A percentile compares a stretch with the other conserved stretches of the same genome.
Conservation (phyloP, 2,888 invertebrate genomes). For the Leucania comma region DNA sequence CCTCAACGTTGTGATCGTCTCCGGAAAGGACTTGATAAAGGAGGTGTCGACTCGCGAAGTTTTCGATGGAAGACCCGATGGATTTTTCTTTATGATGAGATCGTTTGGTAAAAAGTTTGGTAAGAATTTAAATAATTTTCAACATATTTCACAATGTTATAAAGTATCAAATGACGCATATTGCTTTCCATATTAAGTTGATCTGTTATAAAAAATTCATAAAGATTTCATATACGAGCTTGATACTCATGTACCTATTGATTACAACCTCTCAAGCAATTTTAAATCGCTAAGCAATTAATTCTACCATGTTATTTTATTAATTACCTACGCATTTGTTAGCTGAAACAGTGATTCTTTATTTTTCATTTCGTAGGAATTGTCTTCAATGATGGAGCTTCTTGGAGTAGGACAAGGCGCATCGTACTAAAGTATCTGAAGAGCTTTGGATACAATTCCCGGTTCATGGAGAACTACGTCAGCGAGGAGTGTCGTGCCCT, state of each 20-base stretch:
- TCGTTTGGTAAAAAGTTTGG: constrained; percentile 93
- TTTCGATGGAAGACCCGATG: constrained; percentile 93
- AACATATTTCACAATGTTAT: constrained; percentile 21
- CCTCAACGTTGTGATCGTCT: constrained; percentile 91
- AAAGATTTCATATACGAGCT: background rate
- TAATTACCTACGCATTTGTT: background rate
- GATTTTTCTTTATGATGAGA: constrained; percentile 93
- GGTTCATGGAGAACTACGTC: constrained; percentile 91
- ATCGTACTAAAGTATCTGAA: constrained; percentile 92
- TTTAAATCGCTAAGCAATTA: background rate
- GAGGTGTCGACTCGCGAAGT: constrained; percentile 92
- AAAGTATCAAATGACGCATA: background rate
- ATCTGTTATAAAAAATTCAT: background rate
- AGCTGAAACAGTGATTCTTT: background rate
- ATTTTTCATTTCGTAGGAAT: constrained; percentile 86
- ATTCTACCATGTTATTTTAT: no score
- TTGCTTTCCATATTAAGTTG: background rate
- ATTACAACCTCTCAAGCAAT: background rate
- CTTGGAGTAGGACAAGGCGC: constrained; percentile 92
- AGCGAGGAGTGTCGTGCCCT: constrained; percentile 91
- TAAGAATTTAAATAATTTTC: constrained; percentile 71
- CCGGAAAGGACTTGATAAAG: constrained; percentile 91
- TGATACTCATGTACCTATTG: no score
- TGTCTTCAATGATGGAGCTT: constrained; percentile 92
- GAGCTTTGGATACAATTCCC: constrained; percentile 92